Conservation (phyloP, 1,140 invertebrate species). For the Cherax destructor region DNA sequence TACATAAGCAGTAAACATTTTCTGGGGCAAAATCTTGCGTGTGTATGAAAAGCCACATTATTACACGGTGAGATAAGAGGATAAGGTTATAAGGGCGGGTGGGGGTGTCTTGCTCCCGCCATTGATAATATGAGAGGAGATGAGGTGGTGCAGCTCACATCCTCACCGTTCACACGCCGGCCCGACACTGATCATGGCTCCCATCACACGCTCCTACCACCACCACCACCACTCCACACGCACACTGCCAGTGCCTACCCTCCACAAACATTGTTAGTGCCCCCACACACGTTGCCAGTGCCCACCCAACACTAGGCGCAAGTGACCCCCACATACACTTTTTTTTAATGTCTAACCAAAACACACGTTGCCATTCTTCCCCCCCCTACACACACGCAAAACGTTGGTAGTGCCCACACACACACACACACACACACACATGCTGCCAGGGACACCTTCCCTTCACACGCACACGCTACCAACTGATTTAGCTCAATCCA, state of each 20-base stretch:
- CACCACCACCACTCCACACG: no score
- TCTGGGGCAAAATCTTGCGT: neutral
- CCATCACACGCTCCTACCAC: neutral
- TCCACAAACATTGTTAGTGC: no score
- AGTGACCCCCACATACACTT: neutral
- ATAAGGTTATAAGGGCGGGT: neutral
- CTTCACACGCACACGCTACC: conserved; percentile 18
- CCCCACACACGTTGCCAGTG: neutral
- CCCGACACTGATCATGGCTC: conserved; percentile 6
- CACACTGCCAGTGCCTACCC: neutral
- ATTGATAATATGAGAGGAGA: neutral
- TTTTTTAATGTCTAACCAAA: neutral
- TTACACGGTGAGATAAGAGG: neutral
- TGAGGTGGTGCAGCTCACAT: neutral
- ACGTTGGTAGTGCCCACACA: no score
- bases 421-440: no score
- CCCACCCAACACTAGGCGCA: neutral
- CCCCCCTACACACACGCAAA: neutral
- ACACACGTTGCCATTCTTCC: neutral
- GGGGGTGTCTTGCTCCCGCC: neutral
- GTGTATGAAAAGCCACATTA: neutral
- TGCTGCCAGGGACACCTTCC: neutral
- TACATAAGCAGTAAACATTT: neutral
- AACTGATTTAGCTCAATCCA: neutral
- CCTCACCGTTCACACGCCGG: conserved; percentile 5